Evolutionary conservation across 2,113 vertebrate genomes (phyloP).

Genomic region (Chaenocephalus aceratus): DNA sequence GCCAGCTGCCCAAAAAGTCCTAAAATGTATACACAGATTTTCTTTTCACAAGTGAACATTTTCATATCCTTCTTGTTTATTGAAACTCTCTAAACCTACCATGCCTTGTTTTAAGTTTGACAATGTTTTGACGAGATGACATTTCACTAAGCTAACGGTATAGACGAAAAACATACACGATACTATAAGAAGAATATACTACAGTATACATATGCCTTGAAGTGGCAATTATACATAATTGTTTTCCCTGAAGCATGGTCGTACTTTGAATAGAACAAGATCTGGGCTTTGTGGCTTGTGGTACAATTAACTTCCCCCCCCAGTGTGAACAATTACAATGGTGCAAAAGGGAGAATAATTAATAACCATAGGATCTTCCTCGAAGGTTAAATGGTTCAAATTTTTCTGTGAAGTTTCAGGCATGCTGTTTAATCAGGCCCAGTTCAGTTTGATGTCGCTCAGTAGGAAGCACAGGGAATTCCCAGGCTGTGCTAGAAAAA

Average conservation of each 20-base stretch:
- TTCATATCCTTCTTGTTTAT: not conserved
- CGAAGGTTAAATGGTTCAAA: conserved; percentile 65
- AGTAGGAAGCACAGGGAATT: conserved; percentile 44
- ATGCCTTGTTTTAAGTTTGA: too few relatives aligned
- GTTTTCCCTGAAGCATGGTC: conserved; percentile 41
- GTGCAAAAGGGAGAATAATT: conserved; percentile 31
- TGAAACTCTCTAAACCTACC: not conserved
- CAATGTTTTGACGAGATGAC: not conserved
- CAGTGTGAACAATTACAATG: conserved; percentile 61
- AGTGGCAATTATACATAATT: conserved; percentile 47
- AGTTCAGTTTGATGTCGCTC: conserved; percentile 56
- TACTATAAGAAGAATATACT: not conserved
- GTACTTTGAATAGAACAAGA: conserved; percentile 40
- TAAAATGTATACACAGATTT: not conserved
- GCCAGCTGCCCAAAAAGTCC: conserved; percentile 10
- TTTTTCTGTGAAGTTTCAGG: conserved; percentile 64
- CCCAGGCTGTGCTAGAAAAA: conserved; percentile 29
- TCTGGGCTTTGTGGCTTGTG: conserved; percentile 35
- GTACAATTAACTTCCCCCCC: conserved; percentile 24
- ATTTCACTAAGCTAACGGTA: not conserved
- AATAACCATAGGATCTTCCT: conserved; percentile 51
- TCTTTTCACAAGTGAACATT: not conserved
- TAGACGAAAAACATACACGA: not conserved
- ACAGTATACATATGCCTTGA: conserved; percentile 6
- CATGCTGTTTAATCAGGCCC: conserved; percentile 52